These are phyloP conservation scores for Ochropleura leucogaster DNA, from an alignment of 2,888 invertebrate genomes.

Conservation along the genomic window DNA sequence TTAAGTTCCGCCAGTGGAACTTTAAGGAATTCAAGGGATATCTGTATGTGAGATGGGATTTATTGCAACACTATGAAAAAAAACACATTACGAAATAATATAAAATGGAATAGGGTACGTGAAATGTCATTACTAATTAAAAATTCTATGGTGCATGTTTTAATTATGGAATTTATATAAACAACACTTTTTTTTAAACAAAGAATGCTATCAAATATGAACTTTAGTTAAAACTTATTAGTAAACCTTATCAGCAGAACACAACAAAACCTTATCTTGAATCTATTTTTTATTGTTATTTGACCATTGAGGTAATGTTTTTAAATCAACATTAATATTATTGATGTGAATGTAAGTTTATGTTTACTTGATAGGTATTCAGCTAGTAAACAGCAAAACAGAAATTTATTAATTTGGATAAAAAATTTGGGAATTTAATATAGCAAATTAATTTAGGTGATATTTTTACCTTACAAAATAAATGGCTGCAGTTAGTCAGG, in stretches of 20 bases:
- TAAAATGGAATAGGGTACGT: too few relatives aligned
- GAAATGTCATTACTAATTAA: neutral
- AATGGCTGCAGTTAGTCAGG: too few relatives aligned
- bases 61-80: too few relatives aligned
- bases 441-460: neutral
- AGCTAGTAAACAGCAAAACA: neutral
- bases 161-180: slow-evolving; percentile 10
- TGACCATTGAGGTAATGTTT: slow-evolving; percentile 5
- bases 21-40: too few relatives aligned
- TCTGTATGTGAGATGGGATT: too few relatives aligned
- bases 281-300: slow-evolving; percentile 27
- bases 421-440: too few relatives aligned
- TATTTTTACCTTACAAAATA: neutral
- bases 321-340: neutral
- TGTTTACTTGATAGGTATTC: neutral
- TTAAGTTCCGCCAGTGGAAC: too few relatives aligned
- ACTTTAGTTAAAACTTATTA: slow-evolving; percentile 20
- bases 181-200: neutral
- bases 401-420: slow-evolving; percentile 2
- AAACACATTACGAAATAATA: too few relatives aligned
- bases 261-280: slow-evolving; percentile 29
- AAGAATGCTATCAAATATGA: slow-evolving; percentile 19
- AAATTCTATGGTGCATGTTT: neutral
- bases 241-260: slow-evolving; percentile 35
- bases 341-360: neutral